These are phyloP conservation scores for Bombus affinis DNA, from an alignment of 1,140 invertebrate genomes.

Conservation along the genomic window DNA sequence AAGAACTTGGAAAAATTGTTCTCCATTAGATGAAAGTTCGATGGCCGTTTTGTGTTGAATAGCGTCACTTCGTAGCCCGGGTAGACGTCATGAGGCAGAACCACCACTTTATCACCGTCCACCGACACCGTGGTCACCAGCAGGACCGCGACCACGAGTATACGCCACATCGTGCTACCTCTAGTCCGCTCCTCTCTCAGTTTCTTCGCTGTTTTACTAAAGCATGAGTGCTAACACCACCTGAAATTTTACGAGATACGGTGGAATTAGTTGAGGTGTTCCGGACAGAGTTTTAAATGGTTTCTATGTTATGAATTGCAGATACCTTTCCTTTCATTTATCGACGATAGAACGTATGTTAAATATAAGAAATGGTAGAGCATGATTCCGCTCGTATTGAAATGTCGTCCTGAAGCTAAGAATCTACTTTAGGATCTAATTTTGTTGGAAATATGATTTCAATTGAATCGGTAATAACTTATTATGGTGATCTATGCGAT, in stretches of 20 bases:
- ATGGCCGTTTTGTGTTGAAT: constrained; percentile 82
- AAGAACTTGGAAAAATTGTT: constrained; percentile 92
- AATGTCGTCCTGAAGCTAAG: too few relatives aligned
- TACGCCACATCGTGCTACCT: constrained; percentile 56
- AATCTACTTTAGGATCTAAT: too few relatives aligned
- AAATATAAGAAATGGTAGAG: too few relatives aligned
- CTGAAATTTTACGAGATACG: constrained; percentile 42
- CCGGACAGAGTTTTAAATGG: too few relatives aligned
- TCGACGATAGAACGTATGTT: too few relatives aligned
- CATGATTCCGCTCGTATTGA: too few relatives aligned
- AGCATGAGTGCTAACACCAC: constrained; percentile 56
- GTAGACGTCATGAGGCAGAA: constrained; percentile 91
- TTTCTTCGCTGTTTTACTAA: constrained; percentile 49
- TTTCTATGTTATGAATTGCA: too few relatives aligned
- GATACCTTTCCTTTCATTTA: too few relatives aligned
- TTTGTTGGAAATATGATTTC: too few relatives aligned
- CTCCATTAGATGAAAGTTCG: constrained; percentile 87
- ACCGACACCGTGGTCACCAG: constrained; percentile 45
- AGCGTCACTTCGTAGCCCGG: constrained; percentile 93
- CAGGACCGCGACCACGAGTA: constrained; percentile 39
- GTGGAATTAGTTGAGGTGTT: not conserved
- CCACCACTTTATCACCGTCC: constrained; percentile 79
- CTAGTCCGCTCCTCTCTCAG: constrained; percentile 44
- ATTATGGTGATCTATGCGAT: too few relatives aligned
- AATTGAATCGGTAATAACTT: too few relatives aligned